phyloP scores from a whole-genome alignment of 2,888 invertebrate species.

The Drosophila conformis region DNA sequence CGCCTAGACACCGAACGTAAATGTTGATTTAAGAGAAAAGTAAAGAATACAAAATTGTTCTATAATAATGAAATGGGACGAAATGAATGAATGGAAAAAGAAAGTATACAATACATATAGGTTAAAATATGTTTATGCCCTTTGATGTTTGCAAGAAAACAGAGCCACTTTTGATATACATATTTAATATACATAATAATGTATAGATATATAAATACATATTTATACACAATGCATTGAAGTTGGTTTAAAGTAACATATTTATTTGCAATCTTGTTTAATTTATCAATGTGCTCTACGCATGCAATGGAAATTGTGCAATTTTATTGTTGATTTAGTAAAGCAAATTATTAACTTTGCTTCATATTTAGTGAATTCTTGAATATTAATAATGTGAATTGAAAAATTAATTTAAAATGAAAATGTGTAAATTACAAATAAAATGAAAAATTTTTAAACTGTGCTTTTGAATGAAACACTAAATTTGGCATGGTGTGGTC shows the following conservation, averaged over 20 bases:
- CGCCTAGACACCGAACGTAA: slow-evolving; percentile 40
- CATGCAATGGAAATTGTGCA: slow-evolving; percentile 65
- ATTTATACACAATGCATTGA: slow-evolving; percentile 36
- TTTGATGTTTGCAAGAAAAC: slow-evolving; percentile 42
- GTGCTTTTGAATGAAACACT: neutral
- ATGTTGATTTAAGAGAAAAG: slow-evolving; percentile 72
- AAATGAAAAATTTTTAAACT: slow-evolving; percentile 50
- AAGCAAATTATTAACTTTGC: slow-evolving; percentile 62
- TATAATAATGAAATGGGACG: slow-evolving; percentile 40
- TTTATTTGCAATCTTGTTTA: slow-evolving; percentile 68
- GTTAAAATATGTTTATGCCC: slow-evolving; percentile 60
- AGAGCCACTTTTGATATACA: slow-evolving; percentile 71
- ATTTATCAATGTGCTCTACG: slow-evolving; percentile 49
- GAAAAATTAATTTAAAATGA: slow-evolving; percentile 56
- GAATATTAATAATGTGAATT: slow-evolving; percentile 62
- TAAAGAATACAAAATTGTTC: slow-evolving; percentile 53
- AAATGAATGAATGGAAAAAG: slow-evolving; percentile 42
- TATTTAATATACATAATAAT: slow-evolving; percentile 45
- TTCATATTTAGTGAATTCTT: slow-evolving; percentile 75
- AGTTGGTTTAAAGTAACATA: slow-evolving; percentile 43
- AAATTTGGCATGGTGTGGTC: neutral
- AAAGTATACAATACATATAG: slow-evolving; percentile 62
- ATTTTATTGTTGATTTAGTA: slow-evolving; percentile 58
- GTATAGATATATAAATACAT: slow-evolving; percentile 17
- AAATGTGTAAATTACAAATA: slow-evolving; percentile 66